phyloP scores from a whole-genome alignment of 2,888 invertebrate genomes.

The Acheta domesticus region DNA sequence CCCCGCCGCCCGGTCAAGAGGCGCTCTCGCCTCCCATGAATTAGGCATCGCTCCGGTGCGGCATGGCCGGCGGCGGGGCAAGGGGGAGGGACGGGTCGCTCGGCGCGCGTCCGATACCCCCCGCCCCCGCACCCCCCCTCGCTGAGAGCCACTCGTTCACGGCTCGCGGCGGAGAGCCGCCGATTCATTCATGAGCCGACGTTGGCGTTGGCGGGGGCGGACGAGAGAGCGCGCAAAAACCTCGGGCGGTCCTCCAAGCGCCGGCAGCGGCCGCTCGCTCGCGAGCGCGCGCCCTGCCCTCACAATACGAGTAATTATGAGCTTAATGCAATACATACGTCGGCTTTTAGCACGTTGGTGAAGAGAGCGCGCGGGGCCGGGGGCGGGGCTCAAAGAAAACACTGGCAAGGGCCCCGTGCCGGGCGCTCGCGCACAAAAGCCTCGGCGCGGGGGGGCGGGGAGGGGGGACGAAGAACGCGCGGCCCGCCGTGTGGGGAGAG shows the following conservation, averaged over 20 bases:
- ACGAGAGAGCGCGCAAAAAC: not conserved
- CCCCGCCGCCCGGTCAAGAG: no score
- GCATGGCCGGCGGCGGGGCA: no score
- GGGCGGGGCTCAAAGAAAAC: slow-evolving; percentile 11
- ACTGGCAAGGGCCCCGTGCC: not conserved
- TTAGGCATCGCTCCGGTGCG: no score
- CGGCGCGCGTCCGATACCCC: no score
- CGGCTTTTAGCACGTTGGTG: slow-evolving; percentile 6
- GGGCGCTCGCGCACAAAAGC: no score
- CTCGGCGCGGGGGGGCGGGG: no score
- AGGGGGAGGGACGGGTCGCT: no score
- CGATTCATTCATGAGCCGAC: not conserved
- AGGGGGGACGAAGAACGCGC: no score
- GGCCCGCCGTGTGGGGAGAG: no score
- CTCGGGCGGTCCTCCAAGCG: not conserved
- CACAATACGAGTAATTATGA: slow-evolving; percentile 5
- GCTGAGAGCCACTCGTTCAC: slow-evolving; percentile 11
- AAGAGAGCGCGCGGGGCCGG: not conserved
- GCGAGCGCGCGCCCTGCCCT: not conserved
- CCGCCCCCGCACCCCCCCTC: no score
- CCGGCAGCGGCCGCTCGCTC: not conserved
- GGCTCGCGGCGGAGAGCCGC: not conserved
- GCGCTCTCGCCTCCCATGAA: no score
- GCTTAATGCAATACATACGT: slow-evolving; percentile 18
- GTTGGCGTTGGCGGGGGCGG: not conserved